phyloP scores from a whole-genome alignment of 1,140 invertebrate genomes.

The Zelostemma sp. region DNA sequence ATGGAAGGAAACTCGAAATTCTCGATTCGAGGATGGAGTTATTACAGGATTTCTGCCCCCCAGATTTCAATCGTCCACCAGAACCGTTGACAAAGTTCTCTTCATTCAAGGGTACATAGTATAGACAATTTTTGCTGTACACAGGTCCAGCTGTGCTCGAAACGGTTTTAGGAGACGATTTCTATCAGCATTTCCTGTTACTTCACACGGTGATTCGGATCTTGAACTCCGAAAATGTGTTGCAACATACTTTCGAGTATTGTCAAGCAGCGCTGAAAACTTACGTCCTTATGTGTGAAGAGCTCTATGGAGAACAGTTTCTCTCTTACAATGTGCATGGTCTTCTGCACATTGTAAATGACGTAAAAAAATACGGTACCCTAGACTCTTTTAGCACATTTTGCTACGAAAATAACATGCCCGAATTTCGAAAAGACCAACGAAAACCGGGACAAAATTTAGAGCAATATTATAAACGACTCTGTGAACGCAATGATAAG shows the following conservation, averaged over 20 bases:
- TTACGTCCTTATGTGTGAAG: neutral
- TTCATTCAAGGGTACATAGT: neutral
- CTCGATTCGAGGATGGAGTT: neutral
- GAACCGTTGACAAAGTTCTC: neutral
- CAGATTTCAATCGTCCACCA: constrained; percentile 4
- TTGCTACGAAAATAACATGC: constrained; percentile 28
- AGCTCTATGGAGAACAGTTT: constrained; percentile 11
- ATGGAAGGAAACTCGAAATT: neutral
- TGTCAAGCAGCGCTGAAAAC: neutral
- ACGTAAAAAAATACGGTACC: constrained; percentile 14
- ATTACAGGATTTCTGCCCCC: neutral
- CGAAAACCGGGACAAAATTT: neutral
- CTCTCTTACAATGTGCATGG: constrained; percentile 18
- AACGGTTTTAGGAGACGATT: neutral
- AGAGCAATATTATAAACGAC: neutral
- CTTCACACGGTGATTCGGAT: neutral
- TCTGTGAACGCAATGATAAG: neutral
- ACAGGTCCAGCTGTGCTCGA: neutral
- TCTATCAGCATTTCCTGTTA: neutral
- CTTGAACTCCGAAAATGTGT: neutral
- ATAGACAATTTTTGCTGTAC: neutral
- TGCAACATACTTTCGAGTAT: neutral
- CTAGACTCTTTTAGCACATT: constrained; percentile 20
- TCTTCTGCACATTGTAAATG: constrained; percentile 15
- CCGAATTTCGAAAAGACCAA: constrained; percentile 6